Base-by-base conservation (phyloP, 1,140 invertebrate species). In the Meteorus sp. region DNA sequence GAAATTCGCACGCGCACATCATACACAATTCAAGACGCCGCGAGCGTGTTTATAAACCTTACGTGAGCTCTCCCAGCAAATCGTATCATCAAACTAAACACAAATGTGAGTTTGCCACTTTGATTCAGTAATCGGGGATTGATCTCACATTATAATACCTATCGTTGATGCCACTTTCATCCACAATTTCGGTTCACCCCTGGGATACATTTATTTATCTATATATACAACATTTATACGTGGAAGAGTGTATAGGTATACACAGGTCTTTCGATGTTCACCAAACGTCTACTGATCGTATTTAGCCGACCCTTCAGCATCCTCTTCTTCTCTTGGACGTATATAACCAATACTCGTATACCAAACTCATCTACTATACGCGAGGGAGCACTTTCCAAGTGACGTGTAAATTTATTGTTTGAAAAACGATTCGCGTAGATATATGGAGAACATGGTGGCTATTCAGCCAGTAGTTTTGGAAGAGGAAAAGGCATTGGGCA, bases 321-420 rank as follows among this genome's bases (percentile, higher is more conserved):
- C 7, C 44, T 23, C 27, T 52, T 11, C 22, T 52, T 39, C 13
- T 37, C 35, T 19, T 13, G 15, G 25, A 39, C 19, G 29, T 33
- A 13, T n/a, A n/a, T n/a, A 45, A 15, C 27, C 25, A 52, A 59
- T 43, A n/a, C n/a, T 52, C 31, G 19, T 8, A 20, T 9, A 47
- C 45, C 22, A 27, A 53, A 20, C 17, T 27, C 25, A 3, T 25
- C 37, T 29, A 59, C 15, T 53, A 35, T 31, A 15, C 57, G 22
- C 57, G 13, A 52, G 57, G 50, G 57, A 59, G 20, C 48, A 45
- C 48, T 59, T 2, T 15, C n/a, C 8, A 43, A 43, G 47, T 15
- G 29, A 13, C 41, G 48, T 59, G 51, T 52, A 59, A 59, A 59
- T 59, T 59, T 59, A 59, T 59, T 25, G 57, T 53, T 53, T 59